Evolutionary conservation across 2,113 vertebrate species (phyloP).

Genomic region (Grallaria varia): DNA sequence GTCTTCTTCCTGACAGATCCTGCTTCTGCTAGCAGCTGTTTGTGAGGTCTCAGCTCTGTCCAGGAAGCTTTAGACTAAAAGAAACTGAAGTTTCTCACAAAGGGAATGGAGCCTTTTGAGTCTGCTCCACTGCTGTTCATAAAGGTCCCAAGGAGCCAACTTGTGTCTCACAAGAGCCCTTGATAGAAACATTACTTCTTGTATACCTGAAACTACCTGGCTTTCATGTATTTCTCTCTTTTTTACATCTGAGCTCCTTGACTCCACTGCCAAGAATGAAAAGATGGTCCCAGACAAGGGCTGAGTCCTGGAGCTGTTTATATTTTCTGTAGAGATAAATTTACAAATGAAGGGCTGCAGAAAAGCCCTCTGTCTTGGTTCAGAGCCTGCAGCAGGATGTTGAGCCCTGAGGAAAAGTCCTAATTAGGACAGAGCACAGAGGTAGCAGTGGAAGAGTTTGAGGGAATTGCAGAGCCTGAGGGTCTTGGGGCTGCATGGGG

Average conservation of each 20-base stretch:
- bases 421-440: not conserved
- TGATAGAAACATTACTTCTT: not conserved
- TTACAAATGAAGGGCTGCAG: not conserved
- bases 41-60: not conserved
- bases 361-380: not conserved
- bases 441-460: not conserved
- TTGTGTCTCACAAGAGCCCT: not conserved
- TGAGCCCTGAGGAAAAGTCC: not conserved
- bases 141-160: not conserved
- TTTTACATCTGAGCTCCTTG: not conserved
- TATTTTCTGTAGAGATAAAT: not conserved
- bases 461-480: not conserved
- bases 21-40: not conserved
- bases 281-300: not conserved
- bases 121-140: not conserved
- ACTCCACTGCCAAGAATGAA: not conserved
- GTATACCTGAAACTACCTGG: not conserved
- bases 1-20: not conserved
- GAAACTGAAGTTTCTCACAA: not conserved
- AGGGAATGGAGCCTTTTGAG: not conserved
- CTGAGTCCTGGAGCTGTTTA: not conserved
- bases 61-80: not conserved
- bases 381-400: not conserved
- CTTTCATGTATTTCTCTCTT: not conserved
- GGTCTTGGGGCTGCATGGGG: not conserved